Evolutionary conservation across 2,888 invertebrate species (phyloP).

Genomic region (Heliconius cydno): DNA sequence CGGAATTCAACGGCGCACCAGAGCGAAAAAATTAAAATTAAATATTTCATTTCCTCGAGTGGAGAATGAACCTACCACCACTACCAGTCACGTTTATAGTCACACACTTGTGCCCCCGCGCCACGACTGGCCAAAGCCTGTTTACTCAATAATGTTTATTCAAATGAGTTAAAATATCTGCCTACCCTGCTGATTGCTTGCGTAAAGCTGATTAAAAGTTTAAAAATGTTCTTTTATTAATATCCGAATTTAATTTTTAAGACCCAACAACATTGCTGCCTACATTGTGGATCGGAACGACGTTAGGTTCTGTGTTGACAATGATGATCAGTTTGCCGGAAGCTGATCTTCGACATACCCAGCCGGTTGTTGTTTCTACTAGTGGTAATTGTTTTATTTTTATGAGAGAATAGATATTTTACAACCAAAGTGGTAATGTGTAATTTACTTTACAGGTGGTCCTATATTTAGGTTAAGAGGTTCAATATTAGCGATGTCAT

Average conservation of each 20-base stretch:
- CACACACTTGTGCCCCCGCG: too few species aligned
- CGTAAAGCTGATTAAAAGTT: too few species aligned
- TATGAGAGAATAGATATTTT: neutral
- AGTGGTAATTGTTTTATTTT: constrained; percentile 83
- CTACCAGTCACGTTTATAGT: too few species aligned
- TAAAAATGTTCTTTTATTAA: neutral
- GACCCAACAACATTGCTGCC: constrained; percentile 93
- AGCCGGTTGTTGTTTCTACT: constrained; percentile 94
- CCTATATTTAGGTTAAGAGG: constrained; percentile 98
- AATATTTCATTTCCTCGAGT: too few species aligned
- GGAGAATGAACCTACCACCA: too few species aligned
- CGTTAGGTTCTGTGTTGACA: constrained; percentile 97
- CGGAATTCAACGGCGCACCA: too few species aligned
- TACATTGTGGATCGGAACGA: constrained; percentile 99
- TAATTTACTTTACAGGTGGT: constrained; percentile 87
- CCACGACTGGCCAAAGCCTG: too few species aligned
- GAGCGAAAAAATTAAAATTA: too few species aligned
- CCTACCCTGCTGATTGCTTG: too few species aligned
- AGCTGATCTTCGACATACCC: constrained; percentile 90
- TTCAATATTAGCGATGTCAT: constrained; percentile 96
- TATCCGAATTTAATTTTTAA: constrained; percentile 61
- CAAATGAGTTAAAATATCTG: too few species aligned
- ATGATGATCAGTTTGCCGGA: constrained; percentile 93
- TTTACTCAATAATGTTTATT: too few species aligned
- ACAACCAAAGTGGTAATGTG: neutral